These are phyloP conservation scores for Corydoras maculifer DNA, from an alignment of 2,113 vertebrate species.

Conservation along the genomic window DNA sequence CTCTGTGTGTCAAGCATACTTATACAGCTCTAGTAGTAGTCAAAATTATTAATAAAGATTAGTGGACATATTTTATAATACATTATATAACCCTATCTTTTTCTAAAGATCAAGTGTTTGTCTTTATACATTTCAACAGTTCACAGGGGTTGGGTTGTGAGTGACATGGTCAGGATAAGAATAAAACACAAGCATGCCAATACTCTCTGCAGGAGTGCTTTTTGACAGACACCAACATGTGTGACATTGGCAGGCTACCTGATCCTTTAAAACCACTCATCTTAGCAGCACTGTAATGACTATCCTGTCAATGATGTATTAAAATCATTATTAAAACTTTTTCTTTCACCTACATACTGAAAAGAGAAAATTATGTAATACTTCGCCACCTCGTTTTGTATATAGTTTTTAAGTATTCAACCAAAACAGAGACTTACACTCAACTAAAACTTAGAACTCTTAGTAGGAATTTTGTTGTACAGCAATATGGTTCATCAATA, in stretches of 20 bases:
- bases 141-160: conserved; percentile 4
- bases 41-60: not conserved
- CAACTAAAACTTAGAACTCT: too few relatives aligned
- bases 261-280: conserved; percentile 74
- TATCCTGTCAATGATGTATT: too few relatives aligned
- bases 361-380: not conserved
- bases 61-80: not conserved
- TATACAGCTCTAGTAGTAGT: too few relatives aligned
- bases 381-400: not conserved
- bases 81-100: not conserved
- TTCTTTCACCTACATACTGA: too few relatives aligned
- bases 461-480: too few relatives aligned
- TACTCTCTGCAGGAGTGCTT: conserved; percentile 74
- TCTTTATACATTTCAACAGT: not conserved
- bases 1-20: too few relatives aligned
- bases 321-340: too few relatives aligned
- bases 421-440: too few relatives aligned
- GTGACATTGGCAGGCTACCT: conserved; percentile 67
- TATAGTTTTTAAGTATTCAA: not conserved
- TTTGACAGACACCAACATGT: conserved; percentile 96
- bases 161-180: conserved; percentile 55
- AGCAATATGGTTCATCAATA: too few relatives aligned
- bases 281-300: conserved; percentile 63
- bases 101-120: not conserved
- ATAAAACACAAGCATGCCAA: conserved; percentile 67